Base-by-base conservation (phyloP, 2,797 vertebrate species). In the Microhierax caerulescens region DNA sequence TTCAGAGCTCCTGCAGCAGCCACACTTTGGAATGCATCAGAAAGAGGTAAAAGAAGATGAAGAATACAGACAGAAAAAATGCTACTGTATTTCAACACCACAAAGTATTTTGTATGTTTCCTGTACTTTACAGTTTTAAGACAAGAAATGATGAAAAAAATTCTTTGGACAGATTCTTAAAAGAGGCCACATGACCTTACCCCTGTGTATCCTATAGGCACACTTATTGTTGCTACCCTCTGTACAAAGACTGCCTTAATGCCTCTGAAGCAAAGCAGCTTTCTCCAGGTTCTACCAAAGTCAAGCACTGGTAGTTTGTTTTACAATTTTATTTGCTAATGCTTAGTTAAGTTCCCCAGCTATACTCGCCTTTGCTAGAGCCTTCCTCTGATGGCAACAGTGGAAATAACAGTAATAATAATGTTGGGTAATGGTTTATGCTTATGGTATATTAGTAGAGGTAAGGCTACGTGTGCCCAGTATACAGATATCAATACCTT, bases 171-270 rank as follows among this genome's bases (percentile, higher is more conserved):
- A 28, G 25, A 23, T 59, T 70, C 63, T 80, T 22, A 12, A 18
- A 18, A 28, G 54, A 54, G 14, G 13, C 10, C 0, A 0, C 4
- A 1, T 10, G 45, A 24, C 23, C 18, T 45, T 27, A 22, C 5
- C 11, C 21, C 11, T 57, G 1, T 47, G 4, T 16, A 0, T 56
- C 9, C 30, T n/a, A 3, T 64, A 48, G 63, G 24, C 21, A 23
- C 17, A 4, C 60, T 47, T 41, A 2, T 13, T 14, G 2, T 25
- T 78, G 47, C 18, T 36, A 3, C 17, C 15, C n/a, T 12, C 16
- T 3, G 28, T 22, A 8, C 45, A 47, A 14, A 57, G 16, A 4
- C 10, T 8, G 48, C 15, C 30, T 60, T 22, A 64, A 18, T 22
- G 28, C 30, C 23, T 41, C 18, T 2, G 9, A 39, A 69, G 25